Evolutionary conservation across 1,140 invertebrate genomes (phyloP).

Genomic region (Drosophila watanabei): DNA sequence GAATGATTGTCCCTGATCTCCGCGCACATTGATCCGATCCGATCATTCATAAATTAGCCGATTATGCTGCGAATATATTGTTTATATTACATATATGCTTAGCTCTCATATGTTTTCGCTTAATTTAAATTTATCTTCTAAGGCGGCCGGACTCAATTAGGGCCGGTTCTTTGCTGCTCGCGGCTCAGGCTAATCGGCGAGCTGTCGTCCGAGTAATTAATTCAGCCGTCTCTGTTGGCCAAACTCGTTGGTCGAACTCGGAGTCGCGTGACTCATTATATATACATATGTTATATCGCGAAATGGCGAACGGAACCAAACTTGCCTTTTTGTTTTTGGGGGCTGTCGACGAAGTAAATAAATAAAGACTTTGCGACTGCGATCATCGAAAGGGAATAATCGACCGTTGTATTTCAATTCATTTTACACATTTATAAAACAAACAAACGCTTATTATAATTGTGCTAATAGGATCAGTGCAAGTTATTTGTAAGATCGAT

Average conservation of each 20-base stretch:
- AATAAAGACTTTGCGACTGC: conserved; percentile 4
- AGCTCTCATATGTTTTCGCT: conserved; percentile 25
- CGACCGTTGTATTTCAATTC: not conserved
- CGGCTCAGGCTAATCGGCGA: conserved; percentile 13
- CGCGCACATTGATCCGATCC: conserved; percentile 23
- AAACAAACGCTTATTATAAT: conserved; percentile 22
- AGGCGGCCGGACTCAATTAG: conserved; percentile 36
- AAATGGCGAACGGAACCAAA: conserved; percentile 36
- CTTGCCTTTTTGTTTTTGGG: conserved; percentile 1
- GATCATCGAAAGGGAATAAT: conserved; percentile 5
- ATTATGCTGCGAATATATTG: conserved; percentile 34
- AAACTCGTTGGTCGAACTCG: conserved; percentile 45
- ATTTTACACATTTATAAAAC: conserved; percentile 19
- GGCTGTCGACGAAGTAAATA: conserved; percentile 20
- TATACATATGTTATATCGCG: conserved; percentile 21
- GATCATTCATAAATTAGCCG: conserved; percentile 37
- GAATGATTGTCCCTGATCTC: conserved; percentile 45
- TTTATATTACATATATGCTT: conserved; percentile 10
- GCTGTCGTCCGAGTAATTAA: conserved; percentile 48
- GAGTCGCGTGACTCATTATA: conserved; percentile 42
- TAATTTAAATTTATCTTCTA: conserved; percentile 43
- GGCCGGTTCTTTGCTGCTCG: conserved; percentile 33
- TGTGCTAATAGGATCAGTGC: conserved; percentile 21
- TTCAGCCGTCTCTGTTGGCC: conserved; percentile 41
- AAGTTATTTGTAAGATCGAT: conserved; percentile 19